A percentile compares a stretch with the other conserved stretches of the same genome.
phyloP scores from a whole-genome alignment of 1,140 invertebrate species.

The Heterodera carotae region DNA sequence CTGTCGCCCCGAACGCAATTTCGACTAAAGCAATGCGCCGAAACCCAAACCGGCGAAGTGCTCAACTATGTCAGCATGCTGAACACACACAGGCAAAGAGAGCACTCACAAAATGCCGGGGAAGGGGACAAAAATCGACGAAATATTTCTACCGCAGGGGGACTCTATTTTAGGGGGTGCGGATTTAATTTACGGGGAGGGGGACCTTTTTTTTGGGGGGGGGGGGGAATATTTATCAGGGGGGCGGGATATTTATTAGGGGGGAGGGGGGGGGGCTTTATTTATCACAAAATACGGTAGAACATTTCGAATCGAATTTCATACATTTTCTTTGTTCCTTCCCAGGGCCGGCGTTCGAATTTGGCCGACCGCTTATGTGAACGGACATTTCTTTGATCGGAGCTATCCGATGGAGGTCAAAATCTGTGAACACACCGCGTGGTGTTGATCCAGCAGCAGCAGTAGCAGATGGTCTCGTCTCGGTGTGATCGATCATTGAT shows the following conservation, averaged over 20 bases:
- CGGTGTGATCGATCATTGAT: too few species aligned
- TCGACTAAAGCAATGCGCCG: slow-evolving; percentile 49
- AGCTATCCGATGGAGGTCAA: slow-evolving; percentile 51
- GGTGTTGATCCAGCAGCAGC: slow-evolving; percentile 32
- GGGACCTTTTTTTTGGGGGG: too few species aligned
- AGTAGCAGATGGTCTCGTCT: too few species aligned
- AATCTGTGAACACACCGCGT: slow-evolving; percentile 51
- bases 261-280: too few species aligned
- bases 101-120: background rate
- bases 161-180: too few species aligned
- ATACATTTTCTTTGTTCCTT: slow-evolving; percentile 6
- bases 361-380: slow-evolving; percentile 55
- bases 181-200: too few species aligned
- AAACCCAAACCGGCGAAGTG: slow-evolving; percentile 58
- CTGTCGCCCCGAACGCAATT: slow-evolving; percentile 54
- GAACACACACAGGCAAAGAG: slow-evolving; percentile 44
- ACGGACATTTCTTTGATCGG: slow-evolving; percentile 54
- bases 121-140: too few species aligned
- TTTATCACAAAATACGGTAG: too few species aligned
- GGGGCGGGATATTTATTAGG: too few species aligned
- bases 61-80: slow-evolving; percentile 56
- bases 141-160: too few species aligned
- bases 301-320: background rate
- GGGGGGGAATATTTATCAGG: too few species aligned
- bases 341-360: slow-evolving; percentile 50